Percentiles rank a stretch among this genome's conserved stretches.
Conservation (phyloP, 2,113 vertebrate species). For the Calypte anna region DNA sequence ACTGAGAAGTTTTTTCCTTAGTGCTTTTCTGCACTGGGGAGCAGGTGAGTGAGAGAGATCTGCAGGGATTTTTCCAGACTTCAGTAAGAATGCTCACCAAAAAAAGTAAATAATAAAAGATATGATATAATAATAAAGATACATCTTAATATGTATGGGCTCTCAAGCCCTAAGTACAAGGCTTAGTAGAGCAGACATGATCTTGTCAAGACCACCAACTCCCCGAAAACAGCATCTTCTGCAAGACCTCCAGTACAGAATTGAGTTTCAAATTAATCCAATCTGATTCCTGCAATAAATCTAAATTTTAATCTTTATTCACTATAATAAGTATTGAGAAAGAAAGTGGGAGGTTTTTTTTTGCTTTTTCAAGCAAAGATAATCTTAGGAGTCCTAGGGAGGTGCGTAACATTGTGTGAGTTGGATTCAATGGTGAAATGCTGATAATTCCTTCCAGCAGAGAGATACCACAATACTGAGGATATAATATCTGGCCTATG, state of each 20-base stretch:
- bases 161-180: background rate
- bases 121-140: background rate
- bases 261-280: background rate
- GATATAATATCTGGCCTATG: background rate
- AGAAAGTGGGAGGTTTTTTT: background rate
- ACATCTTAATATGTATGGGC: background rate
- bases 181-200: background rate
- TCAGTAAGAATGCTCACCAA: background rate
- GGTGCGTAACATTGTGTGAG: background rate
- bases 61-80: background rate
- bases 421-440: background rate
- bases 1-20: background rate
- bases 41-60: background rate
- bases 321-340: background rate
- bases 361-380: background rate
- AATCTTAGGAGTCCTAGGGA: too few relatives aligned
- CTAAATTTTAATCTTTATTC: conserved; percentile 2
- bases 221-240: background rate
- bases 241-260: background rate
- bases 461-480: background rate
- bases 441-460: background rate
- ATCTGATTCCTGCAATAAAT: background rate
- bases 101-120: background rate
- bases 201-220: background rate
- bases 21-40: background rate